Percentiles rank a stretch among this genome's conserved stretches.
Evolutionary conservation across 2,797 vertebrate genomes (phyloP).

Genomic region (Acanthurus lineatus): DNA sequence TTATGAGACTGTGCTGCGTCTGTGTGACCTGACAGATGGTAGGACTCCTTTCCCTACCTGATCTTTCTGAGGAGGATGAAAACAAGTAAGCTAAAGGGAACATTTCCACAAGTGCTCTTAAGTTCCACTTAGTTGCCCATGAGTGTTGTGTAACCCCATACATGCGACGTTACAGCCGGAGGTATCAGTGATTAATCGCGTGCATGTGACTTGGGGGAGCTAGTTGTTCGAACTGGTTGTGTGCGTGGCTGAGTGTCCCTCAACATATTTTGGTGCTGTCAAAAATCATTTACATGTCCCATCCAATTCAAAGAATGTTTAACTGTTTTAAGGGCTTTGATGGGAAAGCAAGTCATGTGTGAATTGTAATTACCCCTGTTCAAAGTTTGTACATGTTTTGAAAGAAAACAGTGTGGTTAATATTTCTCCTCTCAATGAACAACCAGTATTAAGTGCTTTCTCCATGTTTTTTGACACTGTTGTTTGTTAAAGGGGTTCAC

Average conservation of each 20-base stretch:
- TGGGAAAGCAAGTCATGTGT: slow-evolving; percentile 79
- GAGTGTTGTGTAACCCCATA: slow-evolving; percentile 68
- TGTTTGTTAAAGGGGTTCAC: slow-evolving; percentile 1
- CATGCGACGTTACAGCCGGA: slow-evolving; percentile 65
- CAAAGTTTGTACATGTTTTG: slow-evolving; percentile 84
- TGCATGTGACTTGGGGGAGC: slow-evolving; percentile 66
- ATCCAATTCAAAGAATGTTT: slow-evolving; percentile 82
- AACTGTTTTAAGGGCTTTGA: slow-evolving; percentile 79
- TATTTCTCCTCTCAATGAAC: slow-evolving; percentile 69
- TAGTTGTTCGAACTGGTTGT: slow-evolving; percentile 65
- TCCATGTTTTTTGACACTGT: slow-evolving; percentile 2
- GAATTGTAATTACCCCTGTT: slow-evolving; percentile 83
- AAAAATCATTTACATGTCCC: slow-evolving; percentile 82
- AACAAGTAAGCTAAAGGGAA: slow-evolving; percentile 54
- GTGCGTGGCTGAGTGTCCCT: slow-evolving; percentile 61
- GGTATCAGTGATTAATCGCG: slow-evolving; percentile 78
- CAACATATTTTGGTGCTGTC: slow-evolving; percentile 68
- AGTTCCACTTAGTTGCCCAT: slow-evolving; percentile 75
- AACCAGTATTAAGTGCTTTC: slow-evolving; percentile 48
- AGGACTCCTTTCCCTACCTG: slow-evolving; percentile 1
- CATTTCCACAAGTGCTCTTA: slow-evolving; percentile 64
- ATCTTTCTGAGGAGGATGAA: slow-evolving; percentile 25
- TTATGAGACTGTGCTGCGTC: background rate
- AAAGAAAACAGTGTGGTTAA: slow-evolving; percentile 82
- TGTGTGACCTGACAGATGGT: slow-evolving; percentile 16